Base-by-base conservation (phyloP, 2,888 invertebrate species). In the Sminthurides aquaticus region DNA sequence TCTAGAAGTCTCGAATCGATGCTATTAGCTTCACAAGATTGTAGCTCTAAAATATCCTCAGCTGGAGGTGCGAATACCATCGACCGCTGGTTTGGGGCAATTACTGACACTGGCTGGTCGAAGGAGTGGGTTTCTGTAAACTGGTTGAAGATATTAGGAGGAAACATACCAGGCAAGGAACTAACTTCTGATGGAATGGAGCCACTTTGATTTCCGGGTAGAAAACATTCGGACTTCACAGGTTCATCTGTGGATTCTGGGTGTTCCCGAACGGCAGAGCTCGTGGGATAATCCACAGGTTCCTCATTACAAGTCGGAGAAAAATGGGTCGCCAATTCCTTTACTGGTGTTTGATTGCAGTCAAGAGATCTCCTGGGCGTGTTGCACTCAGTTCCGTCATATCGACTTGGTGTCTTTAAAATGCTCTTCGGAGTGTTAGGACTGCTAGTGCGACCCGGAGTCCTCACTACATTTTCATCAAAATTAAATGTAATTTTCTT, bases 401-500 rank as follows among this genome's bases (percentile, higher is more conserved):
- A 25, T 49, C 63, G 24, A 28, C 29, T 64, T 11, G 64, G 64
- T 1, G 64, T 64, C 34, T 72, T 72, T 25, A 72, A 56, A 15
- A 71, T 71, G 43, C 72, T 72, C 60, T 67, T 71, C 43, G 72
- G 72, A 26, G 71, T 71, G 22, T 65, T 63, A 2, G 66, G 65
- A 49, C 64, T 63, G 24, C 56, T 29, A 18, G 43, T 59, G 11
- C 64, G 64, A 57, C 57, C 62, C 1, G 69, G 69, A 15, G 72
- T 72, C 54, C 66, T 68, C 1, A 71, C 60, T 15, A 69, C 49
- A 49, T 69, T 67, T 49, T 70, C 70, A 22, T 67, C 64, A 25
- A 72, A 69, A 67, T 69, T 72, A 61, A 72, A 72, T 59, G 68
- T 65, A 15, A 72, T 71, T 55, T 67, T 69, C 60, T 72, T 72